A percentile compares a stretch with the other conserved stretches of the same genome.
phyloP scores from a whole-genome alignment of 2,113 vertebrate genomes.

The Salvelinus namaycush region DNA sequence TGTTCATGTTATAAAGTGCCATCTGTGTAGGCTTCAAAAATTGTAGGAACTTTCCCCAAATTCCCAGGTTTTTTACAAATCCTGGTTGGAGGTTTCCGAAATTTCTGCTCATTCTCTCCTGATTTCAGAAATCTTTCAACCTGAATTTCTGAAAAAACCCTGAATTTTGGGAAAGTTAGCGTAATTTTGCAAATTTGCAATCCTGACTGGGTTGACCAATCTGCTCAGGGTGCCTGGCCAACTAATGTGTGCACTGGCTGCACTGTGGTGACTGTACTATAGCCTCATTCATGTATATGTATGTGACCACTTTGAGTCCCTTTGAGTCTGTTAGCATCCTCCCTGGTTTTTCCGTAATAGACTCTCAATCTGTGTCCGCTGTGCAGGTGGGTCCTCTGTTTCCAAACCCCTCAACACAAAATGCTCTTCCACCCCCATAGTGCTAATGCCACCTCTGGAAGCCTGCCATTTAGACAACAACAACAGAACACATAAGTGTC shows the following conservation, averaged over 20 bases:
- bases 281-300: not conserved
- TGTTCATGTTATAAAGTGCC: no score
- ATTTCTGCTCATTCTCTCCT: not conserved
- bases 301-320: conserved; percentile 3
- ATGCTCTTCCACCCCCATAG: not conserved
- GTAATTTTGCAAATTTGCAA: no score
- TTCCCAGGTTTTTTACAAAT: no score
- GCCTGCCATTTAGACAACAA: not conserved
- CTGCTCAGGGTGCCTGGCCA: not conserved
- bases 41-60: no score
- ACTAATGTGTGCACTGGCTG: not conserved
- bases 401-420: not conserved
- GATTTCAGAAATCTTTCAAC: no score
- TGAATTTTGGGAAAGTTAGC: no score
- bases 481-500: not conserved
- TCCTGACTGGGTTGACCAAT: conserved; percentile 4
- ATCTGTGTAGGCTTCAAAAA: no score
- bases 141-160: no score
- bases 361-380: not conserved
- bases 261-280: not conserved
- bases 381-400: conserved; percentile 3
- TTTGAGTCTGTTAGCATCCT: not conserved
- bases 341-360: no score
- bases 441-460: conserved; percentile 3
- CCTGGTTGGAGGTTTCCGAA: no score